Evolutionary conservation across 2,113 vertebrate species (phyloP), one percentile per base, ranked within the genome.

Genomic region (Chinchilla lanigera): DNA sequence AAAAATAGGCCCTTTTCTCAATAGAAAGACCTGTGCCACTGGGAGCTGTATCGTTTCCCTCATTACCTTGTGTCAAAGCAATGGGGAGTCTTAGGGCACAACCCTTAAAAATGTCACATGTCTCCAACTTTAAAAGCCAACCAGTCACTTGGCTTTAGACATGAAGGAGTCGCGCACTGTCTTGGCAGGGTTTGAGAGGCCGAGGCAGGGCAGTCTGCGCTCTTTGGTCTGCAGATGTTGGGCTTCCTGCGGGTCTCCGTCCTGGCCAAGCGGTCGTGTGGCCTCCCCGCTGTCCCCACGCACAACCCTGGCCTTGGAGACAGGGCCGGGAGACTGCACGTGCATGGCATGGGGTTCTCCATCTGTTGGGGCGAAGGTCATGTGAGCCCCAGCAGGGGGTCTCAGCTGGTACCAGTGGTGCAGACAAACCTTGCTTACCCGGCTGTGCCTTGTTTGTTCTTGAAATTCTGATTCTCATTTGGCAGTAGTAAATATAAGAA

Each of bases 1-100:
- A 54, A 81, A 84, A 93, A 93, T n/a, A 41, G n/a, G 50, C 60
- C 83, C 28, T 87, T 77, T 86, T 30, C 86, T 96, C 54, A n/a
- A 0, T n/a, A 26, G 93, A 77, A 92, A 93, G 90, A 33, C 14
- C 7, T 14, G 6, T 88, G 38, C 28, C 17, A 30, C 12, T 28
- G 2, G 10, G 26, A 63, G 17, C 67, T 56, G 13, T 14, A 0
- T 6, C 71, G 47, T 30, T 85, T 91, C 84, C 65, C 50, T 90
- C 44, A n/a, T 30, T 50, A 54, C 19, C 50, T 65, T 26, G n/a
- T 24, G 44, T 82, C 82, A 65, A 60, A 41, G 47, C 77, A 52
- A 75, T 22, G 38, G 38, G 14, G 58, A 30, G 30, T 82, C 93
- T 65, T 73, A 60, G 71, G 86, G n/a, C 4, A 12, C 41, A 61